Evolutionary conservation across 2,113 vertebrate species (phyloP).

Genomic region (Sceloporus tristichus): DNA sequence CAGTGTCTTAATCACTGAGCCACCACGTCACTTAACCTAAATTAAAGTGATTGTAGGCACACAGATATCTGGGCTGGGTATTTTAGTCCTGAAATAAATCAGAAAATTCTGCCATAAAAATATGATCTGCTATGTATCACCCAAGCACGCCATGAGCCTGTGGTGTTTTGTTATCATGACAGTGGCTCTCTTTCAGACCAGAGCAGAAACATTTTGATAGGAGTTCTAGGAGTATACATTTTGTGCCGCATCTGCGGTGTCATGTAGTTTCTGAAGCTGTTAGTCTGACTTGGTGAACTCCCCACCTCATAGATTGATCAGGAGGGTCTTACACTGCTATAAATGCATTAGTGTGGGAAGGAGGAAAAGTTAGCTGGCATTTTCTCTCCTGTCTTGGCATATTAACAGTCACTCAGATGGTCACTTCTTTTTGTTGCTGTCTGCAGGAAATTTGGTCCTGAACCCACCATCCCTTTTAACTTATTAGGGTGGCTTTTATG

Average conservation of each 20-base stretch:
- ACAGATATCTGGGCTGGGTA: slow-evolving; percentile 2
- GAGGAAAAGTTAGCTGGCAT: slow-evolving; percentile 2
- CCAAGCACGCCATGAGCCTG: neutral
- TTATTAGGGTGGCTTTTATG: slow-evolving; percentile 24
- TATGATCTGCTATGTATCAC: neutral
- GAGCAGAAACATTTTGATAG: neutral
- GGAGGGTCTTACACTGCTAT: neutral
- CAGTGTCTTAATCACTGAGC: no score
- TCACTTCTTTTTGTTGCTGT: slow-evolving; percentile 52
- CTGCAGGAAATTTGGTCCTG: slow-evolving; percentile 39
- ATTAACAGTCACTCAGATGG: slow-evolving; percentile 2
- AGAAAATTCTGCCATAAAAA: neutral
- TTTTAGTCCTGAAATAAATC: slow-evolving; percentile 21
- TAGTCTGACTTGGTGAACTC: slow-evolving; percentile 4
- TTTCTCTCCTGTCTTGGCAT: neutral
- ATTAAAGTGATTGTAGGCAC: no score
- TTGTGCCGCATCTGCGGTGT: slow-evolving; percentile 28
- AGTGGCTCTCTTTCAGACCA: slow-evolving; percentile 14
- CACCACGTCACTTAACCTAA: no score
- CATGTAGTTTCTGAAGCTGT: neutral
- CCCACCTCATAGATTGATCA: neutral
- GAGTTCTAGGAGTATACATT: neutral
- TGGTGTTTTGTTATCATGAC: slow-evolving; percentile 8
- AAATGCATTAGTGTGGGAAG: slow-evolving; percentile 5
- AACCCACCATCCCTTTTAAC: slow-evolving; percentile 21